Evolutionary conservation across 2,113 vertebrate species (phyloP).

Genomic region (Martes martes): DNA sequence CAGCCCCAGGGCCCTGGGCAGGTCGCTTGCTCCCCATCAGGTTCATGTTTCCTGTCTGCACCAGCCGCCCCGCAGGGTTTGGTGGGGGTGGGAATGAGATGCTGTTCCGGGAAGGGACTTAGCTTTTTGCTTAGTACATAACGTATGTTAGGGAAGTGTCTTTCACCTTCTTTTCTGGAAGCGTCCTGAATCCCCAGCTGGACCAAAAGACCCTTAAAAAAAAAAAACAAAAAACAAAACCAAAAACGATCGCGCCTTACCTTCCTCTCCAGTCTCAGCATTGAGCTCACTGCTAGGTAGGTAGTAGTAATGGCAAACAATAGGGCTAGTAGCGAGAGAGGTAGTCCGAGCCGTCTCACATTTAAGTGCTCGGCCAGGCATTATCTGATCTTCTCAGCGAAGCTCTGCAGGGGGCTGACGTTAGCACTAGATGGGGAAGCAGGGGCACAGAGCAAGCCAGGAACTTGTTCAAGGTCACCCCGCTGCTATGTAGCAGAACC

Average conservation of each 20-base stretch:
- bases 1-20: neutral
- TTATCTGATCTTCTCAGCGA: neutral
- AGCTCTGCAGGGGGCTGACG: neutral
- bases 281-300: neutral
- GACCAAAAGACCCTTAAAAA: neutral
- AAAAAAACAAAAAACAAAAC: neutral
- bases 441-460: neutral
- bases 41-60: neutral
- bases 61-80: neutral
- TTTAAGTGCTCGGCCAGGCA: rapidly evolving
- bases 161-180: neutral
- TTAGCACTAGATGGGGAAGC: neutral
- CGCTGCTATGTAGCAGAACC: neutral
- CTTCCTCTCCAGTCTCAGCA: neutral
- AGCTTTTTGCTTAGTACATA: neutral
- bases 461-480: neutral
- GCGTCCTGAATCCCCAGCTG: neutral
- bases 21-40: rapidly evolving
- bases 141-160: neutral
- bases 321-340: rapidly evolving
- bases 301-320: too few species aligned
- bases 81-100: neutral
- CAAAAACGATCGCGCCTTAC: neutral
- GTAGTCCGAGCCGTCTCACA: too few species aligned
- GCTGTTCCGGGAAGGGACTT: rapidly evolving